phyloP scores from a whole-genome alignment of 1,140 invertebrate genomes.

The Bombus sylvicola region DNA sequence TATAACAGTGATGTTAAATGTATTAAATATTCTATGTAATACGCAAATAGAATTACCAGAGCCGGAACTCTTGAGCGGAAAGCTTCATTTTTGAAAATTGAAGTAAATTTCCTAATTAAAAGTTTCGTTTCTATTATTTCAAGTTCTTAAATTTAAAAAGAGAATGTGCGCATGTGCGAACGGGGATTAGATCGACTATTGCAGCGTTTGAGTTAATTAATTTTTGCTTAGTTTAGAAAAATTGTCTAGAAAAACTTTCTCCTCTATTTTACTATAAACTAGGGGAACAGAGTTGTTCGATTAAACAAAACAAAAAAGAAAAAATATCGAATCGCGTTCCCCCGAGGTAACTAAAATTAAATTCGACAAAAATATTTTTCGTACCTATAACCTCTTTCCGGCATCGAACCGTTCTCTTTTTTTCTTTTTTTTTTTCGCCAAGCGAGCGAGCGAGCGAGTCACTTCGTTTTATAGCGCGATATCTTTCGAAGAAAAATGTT shows the following conservation, averaged over 20 bases:
- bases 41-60: too few species aligned
- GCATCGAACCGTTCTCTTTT: not conserved
- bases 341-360: not conserved
- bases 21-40: not conserved
- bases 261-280: constrained; percentile 2
- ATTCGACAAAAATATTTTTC: not conserved
- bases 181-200: too few species aligned
- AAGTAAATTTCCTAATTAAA: too few species aligned
- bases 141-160: too few species aligned
- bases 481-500: not conserved
- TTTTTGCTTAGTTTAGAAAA: too few species aligned
- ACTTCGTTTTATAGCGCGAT: not conserved
- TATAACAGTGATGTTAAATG: not conserved
- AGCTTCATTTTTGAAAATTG: too few species aligned
- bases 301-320: not conserved
- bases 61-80: too few species aligned
- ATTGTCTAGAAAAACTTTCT: not conserved
- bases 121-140: too few species aligned
- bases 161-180: too few species aligned
- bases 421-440: not conserved
- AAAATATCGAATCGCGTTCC: not conserved
- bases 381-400: not conserved
- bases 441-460: not conserved
- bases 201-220: too few species aligned
- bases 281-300: not conserved